Conservation (phyloP, 2,113 vertebrate species). For the Hemicordylus capensis region DNA sequence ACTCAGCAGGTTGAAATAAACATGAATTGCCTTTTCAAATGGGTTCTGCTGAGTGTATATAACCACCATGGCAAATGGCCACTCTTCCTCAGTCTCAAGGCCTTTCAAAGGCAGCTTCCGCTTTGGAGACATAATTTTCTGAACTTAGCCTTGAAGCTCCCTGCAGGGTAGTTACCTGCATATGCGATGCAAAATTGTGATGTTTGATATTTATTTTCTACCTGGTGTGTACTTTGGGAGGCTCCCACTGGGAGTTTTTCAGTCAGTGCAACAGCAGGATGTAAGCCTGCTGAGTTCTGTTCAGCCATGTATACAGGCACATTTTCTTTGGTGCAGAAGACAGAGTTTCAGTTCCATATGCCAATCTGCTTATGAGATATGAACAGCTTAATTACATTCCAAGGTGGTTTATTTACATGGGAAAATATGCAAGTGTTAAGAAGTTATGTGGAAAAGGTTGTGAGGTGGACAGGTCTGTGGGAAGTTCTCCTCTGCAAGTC, state of each 20-base stretch:
- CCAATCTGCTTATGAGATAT: not conserved
- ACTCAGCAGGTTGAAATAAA: not conserved
- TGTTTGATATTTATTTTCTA: not conserved
- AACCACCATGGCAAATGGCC: not conserved
- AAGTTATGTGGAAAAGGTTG: too few species aligned
- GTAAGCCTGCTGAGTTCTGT: not conserved
- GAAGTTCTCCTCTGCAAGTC: not conserved
- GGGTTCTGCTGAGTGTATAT: not conserved
- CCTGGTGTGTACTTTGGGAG: not conserved
- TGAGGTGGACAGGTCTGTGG: not conserved
- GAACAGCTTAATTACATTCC: not conserved
- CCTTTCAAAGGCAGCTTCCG: not conserved
- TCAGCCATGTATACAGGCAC: not conserved
- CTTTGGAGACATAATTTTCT: not conserved
- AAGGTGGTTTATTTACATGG: not conserved
- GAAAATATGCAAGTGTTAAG: not conserved
- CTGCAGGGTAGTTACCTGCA: not conserved
- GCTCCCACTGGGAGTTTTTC: not conserved
- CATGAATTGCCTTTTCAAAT: not conserved
- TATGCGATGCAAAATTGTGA: not conserved
- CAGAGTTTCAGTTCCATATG: not conserved
- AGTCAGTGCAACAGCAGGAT: slow-evolving; percentile 18
- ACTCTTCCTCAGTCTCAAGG: not conserved
- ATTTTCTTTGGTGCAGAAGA: not conserved
- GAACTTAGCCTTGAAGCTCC: not conserved